A percentile compares a stretch with the other conserved stretches of the same genome.
phyloP scores from a whole-genome alignment of 2,888 invertebrate genomes.

The Bombylius discolor region DNA sequence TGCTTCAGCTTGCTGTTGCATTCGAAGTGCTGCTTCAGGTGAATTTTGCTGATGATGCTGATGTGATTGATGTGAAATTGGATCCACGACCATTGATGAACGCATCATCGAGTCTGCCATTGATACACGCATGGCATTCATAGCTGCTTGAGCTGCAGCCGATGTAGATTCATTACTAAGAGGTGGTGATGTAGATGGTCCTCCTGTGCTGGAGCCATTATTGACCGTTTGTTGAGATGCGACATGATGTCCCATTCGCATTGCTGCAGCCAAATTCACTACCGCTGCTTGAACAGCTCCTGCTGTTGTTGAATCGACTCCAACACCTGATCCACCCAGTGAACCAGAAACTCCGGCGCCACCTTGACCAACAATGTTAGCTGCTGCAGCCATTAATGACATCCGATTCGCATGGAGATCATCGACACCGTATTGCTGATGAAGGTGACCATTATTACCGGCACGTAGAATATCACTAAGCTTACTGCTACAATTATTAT shows the following conservation, averaged over 20 bases:
- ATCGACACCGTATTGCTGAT: conserved; percentile 52
- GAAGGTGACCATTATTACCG: conserved; percentile 40
- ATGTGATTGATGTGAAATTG: conserved; percentile 28
- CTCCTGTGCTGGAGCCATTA: conserved; percentile 11
- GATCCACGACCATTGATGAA: conserved; percentile 38
- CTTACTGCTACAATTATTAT: conserved; percentile 45
- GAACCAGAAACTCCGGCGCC: conserved; percentile 44
- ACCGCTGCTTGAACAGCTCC: conserved; percentile 59
- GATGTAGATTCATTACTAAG: conserved; percentile 36
- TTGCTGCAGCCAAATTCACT: conserved; percentile 63
- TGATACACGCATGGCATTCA: conserved; percentile 47
- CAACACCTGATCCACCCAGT: conserved; percentile 28
- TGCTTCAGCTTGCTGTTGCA: conserved; percentile 74
- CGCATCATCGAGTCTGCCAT: conserved; percentile 43
- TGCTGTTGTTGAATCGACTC: conserved; percentile 38
- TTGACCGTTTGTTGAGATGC: conserved; percentile 18
- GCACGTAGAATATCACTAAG: conserved; percentile 31
- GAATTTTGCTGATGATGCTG: conserved; percentile 22
- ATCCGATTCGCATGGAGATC: conserved; percentile 48
- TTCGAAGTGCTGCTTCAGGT: conserved; percentile 43
- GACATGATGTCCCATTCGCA: conserved; percentile 44
- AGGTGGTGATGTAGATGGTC: conserved; percentile 30
- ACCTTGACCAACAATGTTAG: conserved; percentile 47
- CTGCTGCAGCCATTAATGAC: conserved; percentile 58
- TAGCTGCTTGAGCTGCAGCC: conserved; percentile 41